These are phyloP conservation scores for Corythornis madagascariensis DNA, from an alignment of 2,113 vertebrate species.

Conservation along the genomic window DNA sequence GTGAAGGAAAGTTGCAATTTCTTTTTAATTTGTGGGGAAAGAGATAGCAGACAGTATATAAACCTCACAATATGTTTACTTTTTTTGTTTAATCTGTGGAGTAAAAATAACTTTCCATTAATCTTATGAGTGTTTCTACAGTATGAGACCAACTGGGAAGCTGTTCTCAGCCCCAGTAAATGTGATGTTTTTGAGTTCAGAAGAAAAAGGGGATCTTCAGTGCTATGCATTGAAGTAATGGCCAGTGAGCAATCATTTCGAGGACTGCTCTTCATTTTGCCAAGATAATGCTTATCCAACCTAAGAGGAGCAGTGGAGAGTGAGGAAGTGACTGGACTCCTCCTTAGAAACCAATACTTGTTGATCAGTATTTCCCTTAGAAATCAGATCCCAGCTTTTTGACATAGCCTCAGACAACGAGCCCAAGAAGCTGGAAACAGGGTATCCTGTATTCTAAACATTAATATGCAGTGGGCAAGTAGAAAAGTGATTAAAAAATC, in stretches of 20 bases:
- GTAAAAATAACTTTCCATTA: slow-evolving; percentile 51
- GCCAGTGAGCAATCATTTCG: not conserved
- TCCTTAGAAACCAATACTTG: not conserved
- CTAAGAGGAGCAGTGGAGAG: not conserved
- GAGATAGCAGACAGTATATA: not conserved
- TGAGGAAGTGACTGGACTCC: not conserved
- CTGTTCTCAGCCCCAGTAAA: not conserved
- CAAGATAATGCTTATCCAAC: not conserved
- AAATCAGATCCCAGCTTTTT: not conserved
- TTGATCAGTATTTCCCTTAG: not conserved
- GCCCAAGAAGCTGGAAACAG: not conserved
- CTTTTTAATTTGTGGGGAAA: slow-evolving; percentile 11
- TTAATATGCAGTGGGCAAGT: not conserved
- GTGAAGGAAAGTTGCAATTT: not conserved
- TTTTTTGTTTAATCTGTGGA: not conserved
- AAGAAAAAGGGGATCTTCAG: not conserved
- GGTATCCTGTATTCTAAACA: not conserved
- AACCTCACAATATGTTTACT: not conserved
- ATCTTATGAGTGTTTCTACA: not conserved
- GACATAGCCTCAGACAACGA: not conserved
- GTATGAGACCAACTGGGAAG: not conserved
- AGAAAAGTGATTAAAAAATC: not conserved
- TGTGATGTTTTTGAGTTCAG: not conserved
- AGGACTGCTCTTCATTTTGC: not conserved
- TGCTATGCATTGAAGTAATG: not conserved